A percentile compares a stretch with the other conserved stretches of the same genome.
Conservation (phyloP, 2,797 vertebrate species). For the Acanthurus lineatus region DNA sequence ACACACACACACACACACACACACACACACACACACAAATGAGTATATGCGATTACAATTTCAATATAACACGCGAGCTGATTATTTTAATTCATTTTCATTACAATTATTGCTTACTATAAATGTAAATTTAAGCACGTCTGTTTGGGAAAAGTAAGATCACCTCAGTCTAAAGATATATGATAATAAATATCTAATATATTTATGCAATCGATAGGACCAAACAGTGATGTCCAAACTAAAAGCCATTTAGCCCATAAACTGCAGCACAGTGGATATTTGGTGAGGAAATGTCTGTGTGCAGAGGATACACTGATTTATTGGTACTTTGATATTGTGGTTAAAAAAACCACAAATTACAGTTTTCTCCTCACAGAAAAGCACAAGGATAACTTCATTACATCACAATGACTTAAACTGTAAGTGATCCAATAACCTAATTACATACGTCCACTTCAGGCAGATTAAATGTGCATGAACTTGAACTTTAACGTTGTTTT, state of each 20-base stretch:
- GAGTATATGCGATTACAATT: too few species aligned
- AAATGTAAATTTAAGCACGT: background rate
- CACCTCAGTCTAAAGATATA: background rate
- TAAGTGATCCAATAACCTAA: constrained; percentile 45
- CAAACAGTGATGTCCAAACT: background rate
- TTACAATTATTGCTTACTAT: background rate
- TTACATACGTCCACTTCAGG: constrained; percentile 28
- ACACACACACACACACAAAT: constrained; percentile 16
- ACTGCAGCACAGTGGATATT: background rate
- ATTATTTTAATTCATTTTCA: too few species aligned
- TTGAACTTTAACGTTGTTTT: constrained; percentile 50
- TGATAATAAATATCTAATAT: background rate
- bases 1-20: constrained; percentile 44
- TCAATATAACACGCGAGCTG: background rate
- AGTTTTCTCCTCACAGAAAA: background rate
- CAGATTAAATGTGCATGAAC: constrained; percentile 40
- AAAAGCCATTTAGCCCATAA: background rate
- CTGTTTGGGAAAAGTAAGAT: background rate
- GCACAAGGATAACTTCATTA: background rate
- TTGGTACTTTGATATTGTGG: constrained; percentile 3
- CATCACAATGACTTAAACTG: constrained; percentile 14
- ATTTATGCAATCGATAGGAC: background rate
- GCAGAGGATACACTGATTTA: background rate
- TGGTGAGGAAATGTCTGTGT: background rate
- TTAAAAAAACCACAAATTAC: background rate